Evolutionary conservation across 2,888 invertebrate genomes (phyloP), one percentile per base, ranked within the genome.

Genomic region (Apantesis nais): DNA sequence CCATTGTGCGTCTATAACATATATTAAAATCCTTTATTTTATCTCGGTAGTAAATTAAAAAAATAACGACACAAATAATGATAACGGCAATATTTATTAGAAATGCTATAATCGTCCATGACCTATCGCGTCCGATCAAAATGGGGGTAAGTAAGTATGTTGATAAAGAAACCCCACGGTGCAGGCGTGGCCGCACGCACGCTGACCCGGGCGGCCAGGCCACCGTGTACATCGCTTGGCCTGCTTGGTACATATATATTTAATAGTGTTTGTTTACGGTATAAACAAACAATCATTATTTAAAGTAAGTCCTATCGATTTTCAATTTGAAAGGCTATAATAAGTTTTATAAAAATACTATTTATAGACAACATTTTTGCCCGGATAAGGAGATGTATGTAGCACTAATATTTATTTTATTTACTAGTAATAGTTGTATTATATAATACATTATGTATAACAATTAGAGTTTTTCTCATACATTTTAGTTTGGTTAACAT

Each of bases 101-200:
- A 25, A 58, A 58, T 58, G 31, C 68, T 67, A 31, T 76, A 72
- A 78, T 74, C 79, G 80, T 73, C 71, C 82, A 74, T 81, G 81
- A 81, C 81, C 81, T 78, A 73, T 75, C 61, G 62, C 48, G 73
- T 71, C 55, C 52, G 52, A 70, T 64, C 58, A 66, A 67, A 67
- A 25, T 29, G 65, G 70, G 75, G 76, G 77, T 76, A 75, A 76
- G 70, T 68, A 73, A 63, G 66, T 69, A 29, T 60, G 68, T 68
- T 80, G 83, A 82, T 86, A 84, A 81, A 75, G 86, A 88, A 87
- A 83, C 85, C 85, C 77, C 81, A 81, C 75, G 70, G 71, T 70
- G 76, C 75, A 80, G 87, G 86, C 76, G 86, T 74, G 86, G 84
- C 78, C 63, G 74, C 85, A 83, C 85, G 86, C 85, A 85, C 22